Conservation (phyloP, 92 coral and sea anemone species). For the Epizoanthus illoricatus region DNA sequence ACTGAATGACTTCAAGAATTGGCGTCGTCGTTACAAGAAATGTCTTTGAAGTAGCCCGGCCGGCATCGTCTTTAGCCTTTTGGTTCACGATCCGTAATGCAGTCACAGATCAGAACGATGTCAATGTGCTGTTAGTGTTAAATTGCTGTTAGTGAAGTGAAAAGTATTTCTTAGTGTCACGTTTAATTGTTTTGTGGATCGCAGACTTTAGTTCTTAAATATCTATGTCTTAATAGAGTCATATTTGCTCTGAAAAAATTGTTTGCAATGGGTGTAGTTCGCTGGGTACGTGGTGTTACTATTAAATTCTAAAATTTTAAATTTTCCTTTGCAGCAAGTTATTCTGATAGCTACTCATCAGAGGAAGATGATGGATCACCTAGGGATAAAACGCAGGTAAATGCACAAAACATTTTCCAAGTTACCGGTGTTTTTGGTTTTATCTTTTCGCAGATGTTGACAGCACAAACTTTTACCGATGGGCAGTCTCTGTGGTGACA, state of each 20-base stretch:
- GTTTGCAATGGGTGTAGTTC: constrained; percentile 37
- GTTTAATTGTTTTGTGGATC: background rate
- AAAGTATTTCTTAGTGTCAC: constrained; percentile 15
- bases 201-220: background rate
- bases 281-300: constrained; percentile 22
- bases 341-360: constrained; percentile 96
- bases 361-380: constrained; percentile 99
- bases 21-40: constrained; percentile 11
- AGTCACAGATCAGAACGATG: constrained; percentile 14
- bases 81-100: constrained; percentile 33
- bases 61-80: constrained; percentile 13
- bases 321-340: constrained; percentile 76
- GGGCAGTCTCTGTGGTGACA: background rate
- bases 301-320: constrained; percentile 20
- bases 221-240: background rate
- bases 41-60: constrained; percentile 25
- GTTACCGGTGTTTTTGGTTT: constrained; percentile 3
- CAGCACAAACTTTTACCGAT: background rate
- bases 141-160: constrained; percentile 12
- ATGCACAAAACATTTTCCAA: background rate
- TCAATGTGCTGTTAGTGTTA: no score
- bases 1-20: constrained; percentile 21
- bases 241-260: constrained; percentile 5
- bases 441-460: background rate
- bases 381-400: constrained; percentile 92